phyloP scores from a whole-genome alignment of 2,113 vertebrate genomes.

The Ranitomeya imitator region DNA sequence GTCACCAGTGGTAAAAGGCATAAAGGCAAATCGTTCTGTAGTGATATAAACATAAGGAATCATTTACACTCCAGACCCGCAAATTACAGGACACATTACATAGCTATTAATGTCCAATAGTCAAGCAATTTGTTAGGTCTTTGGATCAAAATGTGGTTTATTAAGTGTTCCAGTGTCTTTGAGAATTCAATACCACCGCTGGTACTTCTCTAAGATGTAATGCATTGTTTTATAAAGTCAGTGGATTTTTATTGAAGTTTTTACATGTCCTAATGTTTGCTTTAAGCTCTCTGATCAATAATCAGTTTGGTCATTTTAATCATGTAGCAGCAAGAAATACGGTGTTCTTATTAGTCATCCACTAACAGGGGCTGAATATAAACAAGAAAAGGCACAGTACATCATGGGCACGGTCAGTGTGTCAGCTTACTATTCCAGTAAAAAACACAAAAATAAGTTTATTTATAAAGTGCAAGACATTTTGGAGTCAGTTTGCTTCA shows the following conservation, averaged over 20 bases:
- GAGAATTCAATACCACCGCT: conserved; percentile 46
- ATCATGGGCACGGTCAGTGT: no score
- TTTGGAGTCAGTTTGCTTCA: no score
- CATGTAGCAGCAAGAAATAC: neutral
- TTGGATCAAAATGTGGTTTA: conserved; percentile 37
- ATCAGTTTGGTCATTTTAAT: conserved; percentile 15
- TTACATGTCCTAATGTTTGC: conserved; percentile 14
- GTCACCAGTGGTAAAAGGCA: conserved; percentile 52
- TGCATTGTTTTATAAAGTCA: neutral
- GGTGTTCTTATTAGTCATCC: neutral
- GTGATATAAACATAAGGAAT: conserved; percentile 46
- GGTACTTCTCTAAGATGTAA: conserved; percentile 15
- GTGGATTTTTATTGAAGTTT: conserved; percentile 22
- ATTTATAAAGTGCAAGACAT: no score
- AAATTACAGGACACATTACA: conserved; percentile 50
- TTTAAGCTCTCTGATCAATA: conserved; percentile 26
- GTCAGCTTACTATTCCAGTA: no score
- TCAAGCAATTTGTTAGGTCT: conserved; percentile 26
- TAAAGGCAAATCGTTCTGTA: conserved; percentile 48
- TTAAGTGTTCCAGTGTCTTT: conserved; percentile 35
- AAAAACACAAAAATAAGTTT: no score
- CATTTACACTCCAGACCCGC: conserved; percentile 32
- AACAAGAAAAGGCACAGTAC: no score
- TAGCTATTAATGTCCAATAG: conserved; percentile 50
- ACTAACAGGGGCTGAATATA: neutral